Evolutionary conservation across 2,797 vertebrate genomes (phyloP).

Genomic region (Sebastes melanostomus): DNA sequence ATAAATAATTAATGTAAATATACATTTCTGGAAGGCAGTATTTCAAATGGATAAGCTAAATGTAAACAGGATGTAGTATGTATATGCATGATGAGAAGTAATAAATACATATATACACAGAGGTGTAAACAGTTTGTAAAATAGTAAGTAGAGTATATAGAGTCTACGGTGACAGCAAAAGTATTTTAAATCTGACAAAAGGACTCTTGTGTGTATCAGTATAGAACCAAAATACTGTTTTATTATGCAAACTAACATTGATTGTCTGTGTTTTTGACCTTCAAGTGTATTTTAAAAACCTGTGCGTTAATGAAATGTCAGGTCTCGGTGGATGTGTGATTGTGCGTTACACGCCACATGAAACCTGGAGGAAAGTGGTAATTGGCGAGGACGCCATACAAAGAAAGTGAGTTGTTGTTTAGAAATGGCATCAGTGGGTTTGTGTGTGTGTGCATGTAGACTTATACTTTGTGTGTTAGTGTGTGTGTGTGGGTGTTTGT

Average conservation of each 20-base stretch:
- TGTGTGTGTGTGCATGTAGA: not conserved
- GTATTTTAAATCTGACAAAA: not conserved
- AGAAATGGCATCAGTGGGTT: not conserved
- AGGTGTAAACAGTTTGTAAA: no score
- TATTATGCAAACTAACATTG: not conserved
- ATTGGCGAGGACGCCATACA: not conserved
- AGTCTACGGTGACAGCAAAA: no score
- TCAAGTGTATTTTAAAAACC: not conserved
- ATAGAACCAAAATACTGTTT: not conserved
- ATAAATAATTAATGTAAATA: no score
- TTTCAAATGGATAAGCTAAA: no score
- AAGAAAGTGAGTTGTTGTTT: not conserved
- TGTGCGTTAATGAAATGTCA: constrained; percentile 24
- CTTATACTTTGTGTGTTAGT: not conserved
- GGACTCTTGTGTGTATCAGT: not conserved
- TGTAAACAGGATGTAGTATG: no score
- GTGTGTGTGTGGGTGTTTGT: constrained; percentile 5
- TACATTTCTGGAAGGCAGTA: no score
- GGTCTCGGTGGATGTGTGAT: not conserved
- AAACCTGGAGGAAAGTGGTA: not conserved
- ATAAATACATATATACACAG: no score
- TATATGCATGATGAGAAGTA: no score
- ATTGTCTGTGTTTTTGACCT: not conserved
- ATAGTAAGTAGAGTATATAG: no score
- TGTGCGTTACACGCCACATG: not conserved